Evolutionary conservation across 2,888 invertebrate species (phyloP), one percentile per base, ranked within the genome.

Genomic region (Leptinotarsa haldemani): DNA sequence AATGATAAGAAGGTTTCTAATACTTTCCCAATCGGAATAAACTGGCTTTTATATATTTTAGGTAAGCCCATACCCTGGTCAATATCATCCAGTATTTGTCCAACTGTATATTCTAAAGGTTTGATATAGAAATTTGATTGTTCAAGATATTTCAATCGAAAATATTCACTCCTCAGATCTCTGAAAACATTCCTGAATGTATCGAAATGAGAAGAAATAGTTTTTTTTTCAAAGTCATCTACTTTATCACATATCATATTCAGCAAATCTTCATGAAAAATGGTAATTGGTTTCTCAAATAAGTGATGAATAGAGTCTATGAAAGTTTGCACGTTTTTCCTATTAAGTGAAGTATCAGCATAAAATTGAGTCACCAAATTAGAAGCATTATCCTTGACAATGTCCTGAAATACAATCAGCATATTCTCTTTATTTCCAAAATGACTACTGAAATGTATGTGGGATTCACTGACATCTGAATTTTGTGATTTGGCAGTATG

Each of bases 1-100:
- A 68, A 25, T 69, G 47, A 18, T 7, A 63, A 63, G 46, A 63
- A 46, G 7, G 15, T 47, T 63, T 69, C 63, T 16, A 69, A 47
- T 47, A 69, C 63, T 25, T 61, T 22, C 20, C 47, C 25, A 30
- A 69, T 15, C 4, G 69, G 56, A 30, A 69, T 58, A 16, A 61
- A 30, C 25, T 69, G 63, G 40, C 48, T 18, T 46, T 47, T 63
- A 61, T 47, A 63, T 25, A 15, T 25, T 61, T 69, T 63, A 47
- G 63, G 63, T 61, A 63, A 61, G n/a, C 65, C 65, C 40, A 65
- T 65, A n/a, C 65, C 65, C 40, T 67, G 48, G 18, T 18, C 30
- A 18, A 67, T 67, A 40, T 67, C 16, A 67, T 67, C 67, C 16
- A 53, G 20, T 15, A 40, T 48, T 52, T 20, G 15, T 40, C 67